These are phyloP conservation scores for Picus viridis DNA, from an alignment of 2,797 vertebrate species.

Conservation along the genomic window DNA sequence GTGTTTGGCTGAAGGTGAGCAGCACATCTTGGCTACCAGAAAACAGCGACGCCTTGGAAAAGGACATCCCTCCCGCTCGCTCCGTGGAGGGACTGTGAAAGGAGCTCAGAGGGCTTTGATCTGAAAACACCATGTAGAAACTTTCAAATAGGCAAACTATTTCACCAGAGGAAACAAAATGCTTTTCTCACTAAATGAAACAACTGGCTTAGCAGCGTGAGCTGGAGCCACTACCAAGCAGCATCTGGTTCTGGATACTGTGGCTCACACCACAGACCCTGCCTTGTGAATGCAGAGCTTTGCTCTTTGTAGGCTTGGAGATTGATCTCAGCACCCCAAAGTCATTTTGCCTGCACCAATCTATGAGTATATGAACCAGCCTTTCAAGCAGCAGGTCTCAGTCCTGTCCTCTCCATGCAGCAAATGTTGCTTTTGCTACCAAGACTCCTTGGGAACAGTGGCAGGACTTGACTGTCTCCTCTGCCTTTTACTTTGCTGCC, in stretches of 20 bases:
- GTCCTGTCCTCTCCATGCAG: neutral
- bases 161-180: neutral
- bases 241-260: neutral
- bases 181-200: slow-evolving; percentile 11
- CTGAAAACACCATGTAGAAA: neutral
- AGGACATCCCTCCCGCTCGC: neutral
- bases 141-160: neutral
- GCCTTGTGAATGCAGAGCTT: neutral
- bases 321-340: neutral
- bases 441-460: neutral
- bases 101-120: neutral
- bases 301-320: neutral
- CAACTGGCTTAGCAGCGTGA: neutral
- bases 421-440: neutral
- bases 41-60: slow-evolving; percentile 4
- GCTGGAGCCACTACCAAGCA: neutral
- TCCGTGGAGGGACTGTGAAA: neutral
- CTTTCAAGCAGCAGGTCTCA: neutral
- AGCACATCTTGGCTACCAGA: slow-evolving; percentile 19
- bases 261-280: neutral
- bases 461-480: neutral
- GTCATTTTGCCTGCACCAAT: neutral
- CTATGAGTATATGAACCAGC: neutral
- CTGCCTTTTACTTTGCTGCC: neutral
- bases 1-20: slow-evolving; percentile 13